phyloP scores from a whole-genome alignment of 2,113 vertebrate species.

The Actenoides hombroni region DNA sequence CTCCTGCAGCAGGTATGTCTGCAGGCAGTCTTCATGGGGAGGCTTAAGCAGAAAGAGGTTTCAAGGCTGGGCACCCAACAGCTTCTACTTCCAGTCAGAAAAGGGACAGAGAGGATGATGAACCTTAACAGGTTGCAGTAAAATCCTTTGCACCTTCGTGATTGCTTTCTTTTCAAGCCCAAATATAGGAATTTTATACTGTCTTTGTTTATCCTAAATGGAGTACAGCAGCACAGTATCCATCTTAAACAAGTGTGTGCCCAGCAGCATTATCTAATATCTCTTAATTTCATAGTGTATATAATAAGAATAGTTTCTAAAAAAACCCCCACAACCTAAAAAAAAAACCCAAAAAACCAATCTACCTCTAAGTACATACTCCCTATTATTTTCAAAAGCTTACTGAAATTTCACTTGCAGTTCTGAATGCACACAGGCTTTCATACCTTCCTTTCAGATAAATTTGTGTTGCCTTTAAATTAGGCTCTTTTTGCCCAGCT shows the following conservation, averaged over 20 bases:
- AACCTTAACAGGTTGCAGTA: neutral
- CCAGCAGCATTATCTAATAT: neutral
- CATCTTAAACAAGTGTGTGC: neutral
- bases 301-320: neutral
- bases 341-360: no score
- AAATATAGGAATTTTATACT: neutral
- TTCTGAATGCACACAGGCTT: neutral
- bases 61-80: neutral
- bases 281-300: neutral
- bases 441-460: neutral
- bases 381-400: neutral
- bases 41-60: neutral
- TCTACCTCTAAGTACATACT: neutral
- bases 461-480: neutral
- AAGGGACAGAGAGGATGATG: neutral
- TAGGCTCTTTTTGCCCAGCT: neutral
- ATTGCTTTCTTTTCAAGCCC: rapidly evolving
- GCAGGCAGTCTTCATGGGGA: neutral
- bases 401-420: neutral
- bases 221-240: neutral
- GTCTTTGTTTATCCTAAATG: neutral
- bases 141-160: neutral
- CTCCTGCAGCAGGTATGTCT: no score
- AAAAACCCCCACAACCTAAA: neutral
- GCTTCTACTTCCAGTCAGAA: neutral